A percentile compares a stretch with the other conserved stretches of the same genome.
phyloP scores from a whole-genome alignment of 2,113 vertebrate genomes.

The Erythrolamprus reginae region DNA sequence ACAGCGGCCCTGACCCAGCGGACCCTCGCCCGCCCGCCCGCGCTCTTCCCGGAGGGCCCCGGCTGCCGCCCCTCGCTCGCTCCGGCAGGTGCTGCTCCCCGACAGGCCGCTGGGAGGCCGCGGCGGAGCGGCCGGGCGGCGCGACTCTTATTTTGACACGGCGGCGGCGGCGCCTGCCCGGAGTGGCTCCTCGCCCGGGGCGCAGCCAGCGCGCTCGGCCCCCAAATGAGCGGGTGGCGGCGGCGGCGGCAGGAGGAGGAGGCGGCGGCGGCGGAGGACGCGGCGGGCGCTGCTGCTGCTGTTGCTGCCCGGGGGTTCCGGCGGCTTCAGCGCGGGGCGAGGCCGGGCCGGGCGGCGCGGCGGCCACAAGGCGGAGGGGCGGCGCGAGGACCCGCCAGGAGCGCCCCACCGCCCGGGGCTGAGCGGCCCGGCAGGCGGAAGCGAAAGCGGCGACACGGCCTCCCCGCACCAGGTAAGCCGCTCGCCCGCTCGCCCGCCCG shows the following conservation, averaged over 20 bases:
- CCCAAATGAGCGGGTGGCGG: conserved; percentile 8
- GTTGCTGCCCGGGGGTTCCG: conserved; percentile 13
- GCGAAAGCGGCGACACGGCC: conserved; percentile 3
- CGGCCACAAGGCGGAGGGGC: neutral
- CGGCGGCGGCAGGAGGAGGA: neutral
- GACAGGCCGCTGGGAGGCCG: conserved; percentile 20
- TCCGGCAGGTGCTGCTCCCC: neutral
- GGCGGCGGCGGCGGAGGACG: conserved; percentile 1
- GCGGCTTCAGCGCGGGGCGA: neutral
- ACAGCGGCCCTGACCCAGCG: neutral
- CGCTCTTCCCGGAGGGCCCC: neutral
- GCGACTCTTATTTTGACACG: conserved; percentile 23
- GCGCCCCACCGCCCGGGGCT: neutral
- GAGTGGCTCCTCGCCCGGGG: conserved; percentile 8
- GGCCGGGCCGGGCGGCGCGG: neutral
- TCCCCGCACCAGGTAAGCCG: conserved; percentile 13
- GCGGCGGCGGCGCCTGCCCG: conserved; percentile 15
- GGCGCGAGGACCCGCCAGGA: neutral
- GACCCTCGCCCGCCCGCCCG: neutral
- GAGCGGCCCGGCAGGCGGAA: neutral
- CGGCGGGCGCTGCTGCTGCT: conserved; percentile 12
- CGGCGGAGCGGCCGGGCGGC: conserved; percentile 4
- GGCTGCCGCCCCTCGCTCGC: neutral
- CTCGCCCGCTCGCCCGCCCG: too few relatives aligned
- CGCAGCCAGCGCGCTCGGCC: neutral